A percentile compares a stretch with the other conserved stretches of the same genome.
Conservation (phyloP, 2,797 vertebrate species). For the Mus spretus region DNA sequence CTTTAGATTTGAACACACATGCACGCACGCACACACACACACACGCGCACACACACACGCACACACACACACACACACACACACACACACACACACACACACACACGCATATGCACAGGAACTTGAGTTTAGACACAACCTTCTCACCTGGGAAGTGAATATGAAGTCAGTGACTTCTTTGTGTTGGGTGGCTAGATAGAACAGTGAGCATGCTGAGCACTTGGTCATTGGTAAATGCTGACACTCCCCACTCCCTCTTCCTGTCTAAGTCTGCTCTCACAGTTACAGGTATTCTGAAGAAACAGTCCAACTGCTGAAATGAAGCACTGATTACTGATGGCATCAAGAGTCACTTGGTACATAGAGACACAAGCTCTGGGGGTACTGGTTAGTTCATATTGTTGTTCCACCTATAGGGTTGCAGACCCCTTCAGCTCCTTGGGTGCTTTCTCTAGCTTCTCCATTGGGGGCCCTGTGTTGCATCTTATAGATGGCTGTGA, state of each 20-base stretch:
- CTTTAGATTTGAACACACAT: not conserved
- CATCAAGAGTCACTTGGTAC: not conserved
- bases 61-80: too few relatives aligned
- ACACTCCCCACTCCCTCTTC: fast-evolving
- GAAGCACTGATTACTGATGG: not conserved
- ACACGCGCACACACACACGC: not conserved
- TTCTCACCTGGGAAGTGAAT: not conserved
- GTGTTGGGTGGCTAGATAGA: not conserved
- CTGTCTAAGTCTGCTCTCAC: not conserved
- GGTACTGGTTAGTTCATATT: too few relatives aligned
- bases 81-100: not conserved
- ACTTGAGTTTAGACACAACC: not conserved
- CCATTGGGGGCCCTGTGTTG: too few relatives aligned
- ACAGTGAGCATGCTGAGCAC: not conserved
- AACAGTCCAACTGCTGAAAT: not conserved
- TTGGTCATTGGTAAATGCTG: not conserved
- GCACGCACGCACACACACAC: not conserved
- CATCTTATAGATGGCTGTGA: too few relatives aligned
- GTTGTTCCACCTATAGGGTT: too few relatives aligned
- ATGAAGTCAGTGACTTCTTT: fast-evolving
- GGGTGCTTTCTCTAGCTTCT: too few relatives aligned
- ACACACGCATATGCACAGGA: not conserved
- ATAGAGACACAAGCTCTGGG: too few relatives aligned
- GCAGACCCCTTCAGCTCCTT: too few relatives aligned
- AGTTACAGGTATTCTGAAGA: not conserved